These are phyloP conservation scores for Cydia pomonella DNA, from an alignment of 1,140 invertebrate species.

Conservation along the genomic window DNA sequence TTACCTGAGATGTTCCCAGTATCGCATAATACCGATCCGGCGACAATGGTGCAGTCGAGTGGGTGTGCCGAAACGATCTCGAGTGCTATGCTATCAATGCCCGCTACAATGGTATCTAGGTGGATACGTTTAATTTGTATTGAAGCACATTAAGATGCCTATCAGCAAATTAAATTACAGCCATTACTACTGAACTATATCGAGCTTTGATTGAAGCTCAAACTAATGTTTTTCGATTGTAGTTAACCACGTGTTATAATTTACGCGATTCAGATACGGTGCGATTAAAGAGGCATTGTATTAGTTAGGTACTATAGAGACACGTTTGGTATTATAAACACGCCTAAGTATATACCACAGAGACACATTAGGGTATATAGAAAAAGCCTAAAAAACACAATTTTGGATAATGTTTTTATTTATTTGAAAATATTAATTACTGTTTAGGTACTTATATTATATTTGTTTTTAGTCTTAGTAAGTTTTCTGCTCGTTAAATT, in stretches of 20 bases:
- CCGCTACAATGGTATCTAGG: slow-evolving; percentile 28
- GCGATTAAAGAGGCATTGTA: neutral
- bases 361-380: too few relatives aligned
- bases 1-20: slow-evolving; percentile 50
- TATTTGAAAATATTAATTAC: too few relatives aligned
- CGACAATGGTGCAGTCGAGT: slow-evolving; percentile 45
- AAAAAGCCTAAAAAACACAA: neutral
- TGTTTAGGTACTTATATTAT: too few relatives aligned
- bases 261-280: neutral
- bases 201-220: slow-evolving; percentile 18
- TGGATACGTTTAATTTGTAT: slow-evolving; percentile 33
- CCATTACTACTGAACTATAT: slow-evolving; percentile 19
- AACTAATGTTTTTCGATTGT: neutral
- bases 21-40: slow-evolving; percentile 45
- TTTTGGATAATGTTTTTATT: too few relatives aligned
- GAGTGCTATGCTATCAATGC: slow-evolving; percentile 32
- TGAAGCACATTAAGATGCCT: slow-evolving; percentile 29
- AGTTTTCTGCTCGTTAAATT: too few relatives aligned
- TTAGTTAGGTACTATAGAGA: too few relatives aligned
- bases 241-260: neutral
- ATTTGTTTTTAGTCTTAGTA: too few relatives aligned
- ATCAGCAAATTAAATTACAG: slow-evolving; percentile 29
- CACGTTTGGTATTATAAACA: too few relatives aligned
- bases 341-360: too few relatives aligned
- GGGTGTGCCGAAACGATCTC: slow-evolving; percentile 45